phyloP scores from a whole-genome alignment of 2,888 invertebrate species.

The Tenodera sinensis region DNA sequence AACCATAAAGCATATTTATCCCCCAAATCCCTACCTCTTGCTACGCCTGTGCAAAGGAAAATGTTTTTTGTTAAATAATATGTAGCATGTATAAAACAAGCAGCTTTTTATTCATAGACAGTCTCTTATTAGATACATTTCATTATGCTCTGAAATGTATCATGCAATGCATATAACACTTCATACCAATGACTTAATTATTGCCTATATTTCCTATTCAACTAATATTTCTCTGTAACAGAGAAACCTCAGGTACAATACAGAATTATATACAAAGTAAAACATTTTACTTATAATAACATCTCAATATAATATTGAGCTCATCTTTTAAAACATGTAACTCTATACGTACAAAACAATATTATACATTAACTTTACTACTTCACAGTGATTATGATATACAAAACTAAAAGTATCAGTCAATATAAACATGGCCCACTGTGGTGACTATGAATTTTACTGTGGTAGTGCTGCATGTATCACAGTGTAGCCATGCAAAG shows the following conservation, averaged over 20 bases:
- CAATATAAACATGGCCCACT: neutral
- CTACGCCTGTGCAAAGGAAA: no score
- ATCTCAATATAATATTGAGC: neutral
- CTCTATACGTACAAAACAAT: neutral
- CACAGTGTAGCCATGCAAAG: neutral
- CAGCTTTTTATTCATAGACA: neutral
- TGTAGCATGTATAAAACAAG: neutral
- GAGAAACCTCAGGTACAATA: neutral
- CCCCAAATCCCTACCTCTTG: no score
- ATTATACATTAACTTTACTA: neutral
- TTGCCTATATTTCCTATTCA: neutral
- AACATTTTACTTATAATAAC: neutral
- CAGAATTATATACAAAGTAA: neutral
- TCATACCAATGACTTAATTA: neutral
- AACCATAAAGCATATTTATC: no score
- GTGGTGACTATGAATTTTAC: neutral
- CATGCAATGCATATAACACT: neutral
- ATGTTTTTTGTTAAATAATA: no score
- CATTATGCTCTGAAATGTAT: neutral
- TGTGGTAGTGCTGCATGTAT: neutral
- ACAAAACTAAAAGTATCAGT: neutral
- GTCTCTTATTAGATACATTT: neutral
- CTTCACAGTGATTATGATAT: neutral
- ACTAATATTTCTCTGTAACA: neutral
- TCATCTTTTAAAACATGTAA: neutral